Base-by-base conservation (phyloP, 2,113 vertebrate species). In the Larimichthys polyactis region DNA sequence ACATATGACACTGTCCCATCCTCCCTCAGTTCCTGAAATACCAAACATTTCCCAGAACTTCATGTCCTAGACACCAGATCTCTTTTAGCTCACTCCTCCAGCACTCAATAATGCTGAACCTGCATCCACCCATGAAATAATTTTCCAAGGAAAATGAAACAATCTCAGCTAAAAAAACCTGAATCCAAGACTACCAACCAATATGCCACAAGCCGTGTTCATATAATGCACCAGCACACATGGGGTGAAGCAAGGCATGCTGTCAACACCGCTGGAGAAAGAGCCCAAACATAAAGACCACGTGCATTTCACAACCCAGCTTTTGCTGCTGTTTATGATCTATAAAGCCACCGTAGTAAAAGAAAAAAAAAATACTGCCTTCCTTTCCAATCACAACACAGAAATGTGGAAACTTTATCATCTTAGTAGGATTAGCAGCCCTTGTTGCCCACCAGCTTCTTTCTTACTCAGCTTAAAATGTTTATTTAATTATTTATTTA, bases 1-100 rank as follows among this genome's bases (percentile, higher is more conserved):
- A 66, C 80, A 82, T 67, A 73, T 22, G 79, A 87, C 77, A 57
- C 70, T 71, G 76, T 78, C 49, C 58, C 74, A 79, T 88, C 83
- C 81, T 86, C 78, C 67, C 68, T 72, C 58, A 82, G 76, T 75
- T 91, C 71, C 66, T 84, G 17, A 85, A 87, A 93, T 92, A 58
- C 86, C 82, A 78, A 69, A 80, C 81, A 87, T 79, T 74, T 86
- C 64, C 43, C 49, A 15, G 20, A 67, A 49, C 60, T 85, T 16
- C 58, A 65, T 19, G 36, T 72, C 29, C 20, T 5, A 36, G 51
- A 75, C 48, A 70, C 76, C 52, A 52, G 40, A 15, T 66, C 36
- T 48, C 36, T 27, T 78, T 27, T 8, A 54, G 60, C 24, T 57
- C 16, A 8, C n/a, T 57, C 17, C n/a, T 46, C 16, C 32, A 29